Percentiles rank a stretch among this genome's conserved stretches.
phyloP scores from a whole-genome alignment of 2,888 invertebrate genomes.

The Ophion obscuratus region DNA sequence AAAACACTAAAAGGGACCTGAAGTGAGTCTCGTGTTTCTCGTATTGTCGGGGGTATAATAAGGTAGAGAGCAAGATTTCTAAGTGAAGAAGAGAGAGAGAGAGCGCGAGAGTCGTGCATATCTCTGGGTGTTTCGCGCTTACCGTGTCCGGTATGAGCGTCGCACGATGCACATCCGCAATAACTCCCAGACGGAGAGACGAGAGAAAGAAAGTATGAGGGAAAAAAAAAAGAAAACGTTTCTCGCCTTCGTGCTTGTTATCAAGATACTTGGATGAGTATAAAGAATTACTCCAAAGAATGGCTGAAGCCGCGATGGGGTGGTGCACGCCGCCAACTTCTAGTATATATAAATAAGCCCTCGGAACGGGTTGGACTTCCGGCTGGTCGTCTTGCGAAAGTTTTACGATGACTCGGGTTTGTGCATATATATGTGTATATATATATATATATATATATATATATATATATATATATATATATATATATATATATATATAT shows the following conservation, averaged over 20 bases:
- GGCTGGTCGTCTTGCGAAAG: slow-evolving; percentile 49
- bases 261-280: slow-evolving; percentile 53
- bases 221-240: slow-evolving; percentile 25
- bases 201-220: neutral
- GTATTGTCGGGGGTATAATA: slow-evolving; percentile 57
- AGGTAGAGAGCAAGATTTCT: slow-evolving; percentile 11
- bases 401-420: slow-evolving; percentile 17
- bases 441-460: slow-evolving; percentile 7
- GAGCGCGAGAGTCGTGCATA: neutral
- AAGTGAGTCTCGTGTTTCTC: slow-evolving; percentile 62
- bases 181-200: slow-evolving; percentile 1
- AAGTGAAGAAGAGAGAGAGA: neutral
- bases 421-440: slow-evolving; percentile 9
- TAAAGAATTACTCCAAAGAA: slow-evolving; percentile 35
- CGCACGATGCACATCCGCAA: slow-evolving; percentile 16
- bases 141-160: slow-evolving; percentile 16
- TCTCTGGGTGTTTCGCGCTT: neutral
- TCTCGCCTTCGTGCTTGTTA: slow-evolving; percentile 62
- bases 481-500: too few relatives aligned
- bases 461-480: too few relatives aligned
- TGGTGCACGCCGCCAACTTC: slow-evolving; percentile 14
- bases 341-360: slow-evolving; percentile 30
- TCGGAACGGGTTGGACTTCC: slow-evolving; percentile 41
- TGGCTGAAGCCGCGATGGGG: neutral
- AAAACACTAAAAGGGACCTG: slow-evolving; percentile 27